Evolutionary conservation across 1,140 invertebrate genomes (phyloP), one percentile per base, ranked within the genome.

Genomic region (Aradophagus sp.): DNA sequence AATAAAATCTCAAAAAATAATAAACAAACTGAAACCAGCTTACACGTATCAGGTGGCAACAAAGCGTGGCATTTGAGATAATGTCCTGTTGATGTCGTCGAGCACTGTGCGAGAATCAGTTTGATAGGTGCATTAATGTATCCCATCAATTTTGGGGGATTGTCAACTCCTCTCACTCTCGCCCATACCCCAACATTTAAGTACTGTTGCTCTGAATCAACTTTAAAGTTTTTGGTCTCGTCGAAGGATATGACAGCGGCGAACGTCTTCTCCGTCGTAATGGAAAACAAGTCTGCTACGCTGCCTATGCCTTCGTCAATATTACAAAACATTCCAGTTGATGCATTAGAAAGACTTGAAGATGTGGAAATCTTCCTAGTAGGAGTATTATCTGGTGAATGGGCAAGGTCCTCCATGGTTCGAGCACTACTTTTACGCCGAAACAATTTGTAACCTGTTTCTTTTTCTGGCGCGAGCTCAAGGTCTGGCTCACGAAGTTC

Each of bases 181-280:
- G 87, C 88, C 93, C 93, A 96, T 0, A 96, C 90, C 61, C 93
- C 93, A 0, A 96, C 83, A 83, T 96, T 96, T 27, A 96, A 86
- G 82, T 91, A 96, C 52, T 91, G 76, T 89, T 89, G 71, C 82
- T 92, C 78, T 80, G 90, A 87, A 85, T 91, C 82, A 86, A 89
- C 84, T 86, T 90, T 84, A 89, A 96, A 88, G 44, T 87, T 88
- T 63, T 91, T 91, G 47, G 91, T 89, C 74, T 96, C 93, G 45
- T 95, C 89, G 63, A 95, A 93, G 0, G 87, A 81, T 20, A 94
- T 90, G 8, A 93, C 61, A 23, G 76, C 78, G 0, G 84, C 78
- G 7, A 69, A 77, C 2, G 38, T n/a, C 12, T 79, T 84, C 10
- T 85, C 83, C 11, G 80, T 79, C 0, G 80, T 84, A 82, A 78